phyloP scores from a whole-genome alignment of 2,113 vertebrate genomes.

The Girardinichthys multiradiatus region DNA sequence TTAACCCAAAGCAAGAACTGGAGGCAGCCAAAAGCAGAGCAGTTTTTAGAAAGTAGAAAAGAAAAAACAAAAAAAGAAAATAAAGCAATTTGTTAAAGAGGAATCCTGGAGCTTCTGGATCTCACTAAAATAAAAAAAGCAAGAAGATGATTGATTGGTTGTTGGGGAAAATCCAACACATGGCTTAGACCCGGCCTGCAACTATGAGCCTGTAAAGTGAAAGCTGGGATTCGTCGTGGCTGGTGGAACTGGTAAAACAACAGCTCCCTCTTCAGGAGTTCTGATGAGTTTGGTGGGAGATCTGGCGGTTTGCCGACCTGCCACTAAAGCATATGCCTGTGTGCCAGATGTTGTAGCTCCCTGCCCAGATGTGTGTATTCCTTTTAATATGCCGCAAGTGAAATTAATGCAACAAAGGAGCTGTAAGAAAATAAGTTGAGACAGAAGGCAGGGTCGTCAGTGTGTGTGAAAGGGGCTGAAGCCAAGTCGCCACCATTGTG shows the following conservation, averaged over 20 bases:
- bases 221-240: background rate
- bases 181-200: background rate
- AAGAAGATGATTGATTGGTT: background rate
- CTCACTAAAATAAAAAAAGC: background rate
- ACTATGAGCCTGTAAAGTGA: constrained; percentile 16
- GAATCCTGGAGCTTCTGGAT: background rate
- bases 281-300: constrained; percentile 38
- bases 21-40: background rate
- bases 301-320: constrained; percentile 46
- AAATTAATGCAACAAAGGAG: constrained; percentile 37
- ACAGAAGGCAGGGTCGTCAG: background rate
- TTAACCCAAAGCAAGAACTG: background rate
- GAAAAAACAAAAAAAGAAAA: background rate
- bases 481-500: constrained; percentile 15
- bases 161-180: constrained; percentile 5
- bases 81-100: background rate
- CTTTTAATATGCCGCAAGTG: constrained; percentile 12
- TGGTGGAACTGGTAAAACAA: constrained; percentile 49
- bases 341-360: constrained; percentile 4
- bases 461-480: constrained; percentile 1
- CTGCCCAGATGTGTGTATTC: constrained; percentile 32
- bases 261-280: constrained; percentile 65
- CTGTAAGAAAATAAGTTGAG: constrained; percentile 17
- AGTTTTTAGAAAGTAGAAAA: background rate
- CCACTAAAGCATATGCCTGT: background rate